Evolutionary conservation across 2,113 vertebrate genomes (phyloP).

Genomic region (Antennarius striatus): DNA sequence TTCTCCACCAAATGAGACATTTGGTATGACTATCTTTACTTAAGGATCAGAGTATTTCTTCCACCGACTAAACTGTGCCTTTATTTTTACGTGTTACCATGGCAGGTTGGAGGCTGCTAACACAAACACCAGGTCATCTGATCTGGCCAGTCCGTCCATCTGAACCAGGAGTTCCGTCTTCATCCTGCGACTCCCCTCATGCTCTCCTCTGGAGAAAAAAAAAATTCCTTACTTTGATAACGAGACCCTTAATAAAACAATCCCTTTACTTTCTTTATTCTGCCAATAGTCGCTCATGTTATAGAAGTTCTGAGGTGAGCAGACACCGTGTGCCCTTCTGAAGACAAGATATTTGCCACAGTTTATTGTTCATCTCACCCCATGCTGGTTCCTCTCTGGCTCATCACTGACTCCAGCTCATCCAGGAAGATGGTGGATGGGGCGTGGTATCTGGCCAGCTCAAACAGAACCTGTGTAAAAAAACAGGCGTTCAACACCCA

Average conservation of each 20-base stretch:
- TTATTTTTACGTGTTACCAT: slow-evolving; percentile 80
- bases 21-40: too few species aligned
- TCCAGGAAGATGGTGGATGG: slow-evolving; percentile 98
- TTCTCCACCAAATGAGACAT: too few species aligned
- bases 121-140: slow-evolving; percentile 96
- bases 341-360: neutral
- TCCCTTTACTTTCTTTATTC: too few species aligned
- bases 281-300: too few species aligned
- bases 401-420: slow-evolving; percentile 97
- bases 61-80: too few species aligned
- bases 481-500: neutral
- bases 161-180: slow-evolving; percentile 97
- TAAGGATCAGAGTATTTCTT: too few species aligned
- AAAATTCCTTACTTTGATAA: too few species aligned
- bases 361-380: slow-evolving; percentile 78
- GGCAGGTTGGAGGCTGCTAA: slow-evolving; percentile 95
- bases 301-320: too few species aligned
- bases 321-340: too few species aligned
- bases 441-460: slow-evolving; percentile 93
- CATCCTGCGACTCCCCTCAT: slow-evolving; percentile 94
- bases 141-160: slow-evolving; percentile 95
- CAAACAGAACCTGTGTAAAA: slow-evolving; percentile 88
- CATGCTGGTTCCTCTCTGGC: slow-evolving; percentile 86
- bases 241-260: too few species aligned
- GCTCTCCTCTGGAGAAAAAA: slow-evolving; percentile 84